Percentiles rank a stretch among this genome's conserved stretches.
Evolutionary conservation across 2,113 vertebrate genomes (phyloP).

Genomic region (Callionymus lyra): DNA sequence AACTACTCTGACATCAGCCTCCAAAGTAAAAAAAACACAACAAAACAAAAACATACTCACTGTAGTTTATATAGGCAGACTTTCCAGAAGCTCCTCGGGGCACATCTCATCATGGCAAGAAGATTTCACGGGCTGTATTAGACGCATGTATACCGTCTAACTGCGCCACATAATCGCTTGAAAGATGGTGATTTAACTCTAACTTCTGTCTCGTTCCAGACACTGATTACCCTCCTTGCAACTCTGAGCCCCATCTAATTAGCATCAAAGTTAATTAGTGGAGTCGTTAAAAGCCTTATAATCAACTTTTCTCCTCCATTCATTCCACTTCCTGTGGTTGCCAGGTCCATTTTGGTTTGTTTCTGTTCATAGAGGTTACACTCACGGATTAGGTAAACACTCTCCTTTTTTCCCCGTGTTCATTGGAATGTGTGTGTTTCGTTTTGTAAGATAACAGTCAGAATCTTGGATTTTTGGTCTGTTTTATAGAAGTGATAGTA

Average conservation of each 20-base stretch:
- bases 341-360: constrained; percentile 48
- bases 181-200: constrained; percentile 56
- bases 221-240: constrained; percentile 59
- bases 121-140: too few species aligned
- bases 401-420: neutral
- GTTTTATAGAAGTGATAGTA: neutral
- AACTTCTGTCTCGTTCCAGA: constrained; percentile 58
- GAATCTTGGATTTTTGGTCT: neutral
- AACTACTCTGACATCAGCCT: too few species aligned
- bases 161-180: constrained; percentile 41
- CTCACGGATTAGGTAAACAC: constrained; percentile 26
- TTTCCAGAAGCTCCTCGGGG: too few species aligned
- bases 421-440: neutral
- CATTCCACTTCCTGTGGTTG: constrained; percentile 59
- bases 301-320: constrained; percentile 63
- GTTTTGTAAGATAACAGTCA: too few species aligned
- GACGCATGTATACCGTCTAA: constrained; percentile 21
- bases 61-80: too few species aligned
- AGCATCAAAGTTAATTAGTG: constrained; percentile 63
- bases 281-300: constrained; percentile 65
- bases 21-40: too few species aligned
- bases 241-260: constrained; percentile 60
- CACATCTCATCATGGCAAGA: too few species aligned
- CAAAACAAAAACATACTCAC: too few species aligned
- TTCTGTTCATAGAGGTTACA: constrained; percentile 25